Evolutionary conservation across 2,888 invertebrate genomes (phyloP).

Genomic region (Epicampocera succincta): DNA sequence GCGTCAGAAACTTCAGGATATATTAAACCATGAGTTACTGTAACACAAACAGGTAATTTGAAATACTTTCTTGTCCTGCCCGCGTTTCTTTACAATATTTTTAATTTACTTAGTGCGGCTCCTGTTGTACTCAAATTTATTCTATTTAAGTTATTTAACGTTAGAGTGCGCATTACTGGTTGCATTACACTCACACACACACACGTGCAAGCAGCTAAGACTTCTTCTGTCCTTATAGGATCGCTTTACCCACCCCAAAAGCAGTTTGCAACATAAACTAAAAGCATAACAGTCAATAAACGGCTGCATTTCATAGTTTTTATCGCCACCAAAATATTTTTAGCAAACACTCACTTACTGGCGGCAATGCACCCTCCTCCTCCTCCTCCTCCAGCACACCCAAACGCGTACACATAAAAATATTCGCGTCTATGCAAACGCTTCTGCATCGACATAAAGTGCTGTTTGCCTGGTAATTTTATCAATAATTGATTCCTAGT

Average conservation of each 20-base stretch:
- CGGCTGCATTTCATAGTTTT: constrained; percentile 23
- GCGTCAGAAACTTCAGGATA: constrained; percentile 36
- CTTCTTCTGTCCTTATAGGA: not conserved
- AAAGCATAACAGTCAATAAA: not conserved
- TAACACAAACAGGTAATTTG: constrained; percentile 56
- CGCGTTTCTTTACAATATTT: constrained; percentile 6
- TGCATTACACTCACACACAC: constrained; percentile 16
- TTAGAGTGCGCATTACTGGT: constrained; percentile 51
- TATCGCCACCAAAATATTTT: constrained; percentile 10
- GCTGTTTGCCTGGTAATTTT: constrained; percentile 23
- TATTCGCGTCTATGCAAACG: no score
- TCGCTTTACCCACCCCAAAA: constrained; percentile 20
- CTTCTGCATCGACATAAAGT: not conserved
- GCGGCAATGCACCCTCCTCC: not conserved
- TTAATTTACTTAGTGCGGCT: not conserved
- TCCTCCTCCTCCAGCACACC: not conserved
- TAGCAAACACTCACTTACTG: not conserved
- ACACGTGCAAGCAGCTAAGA: not conserved
- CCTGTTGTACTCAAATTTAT: constrained; percentile 20
- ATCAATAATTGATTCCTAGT: constrained; percentile 2
- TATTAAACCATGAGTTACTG: constrained; percentile 59
- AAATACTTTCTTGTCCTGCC: not conserved
- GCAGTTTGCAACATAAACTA: not conserved
- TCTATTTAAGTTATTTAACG: constrained; percentile 23
- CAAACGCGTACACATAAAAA: not conserved